Conservation (phyloP, 2,888 invertebrate genomes). For the Hoplodrina blanda region DNA sequence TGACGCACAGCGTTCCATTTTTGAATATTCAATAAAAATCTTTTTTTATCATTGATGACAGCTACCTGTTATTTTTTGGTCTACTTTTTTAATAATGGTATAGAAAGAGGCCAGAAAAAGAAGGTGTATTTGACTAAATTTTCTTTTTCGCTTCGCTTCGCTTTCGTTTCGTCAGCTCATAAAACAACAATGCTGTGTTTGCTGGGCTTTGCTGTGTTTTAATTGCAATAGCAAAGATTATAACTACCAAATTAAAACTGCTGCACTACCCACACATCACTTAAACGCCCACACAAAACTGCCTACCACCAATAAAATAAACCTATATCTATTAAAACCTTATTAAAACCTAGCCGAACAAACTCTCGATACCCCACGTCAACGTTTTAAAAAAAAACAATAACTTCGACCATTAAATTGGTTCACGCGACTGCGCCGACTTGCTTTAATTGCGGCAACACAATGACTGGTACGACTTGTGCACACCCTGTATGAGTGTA, state of each 20-base stretch:
- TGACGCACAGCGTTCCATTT: constrained; percentile 48
- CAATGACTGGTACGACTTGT: constrained; percentile 71
- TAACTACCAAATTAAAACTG: constrained; percentile 1
- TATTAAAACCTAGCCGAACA: constrained; percentile 47
- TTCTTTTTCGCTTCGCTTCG: neutral
- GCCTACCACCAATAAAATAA: constrained; percentile 22
- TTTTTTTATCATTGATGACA: constrained; percentile 15
- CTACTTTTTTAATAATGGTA: constrained; percentile 1
- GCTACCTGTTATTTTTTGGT: constrained; percentile 27
- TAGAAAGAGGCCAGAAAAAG: neutral
- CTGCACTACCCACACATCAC: neutral
- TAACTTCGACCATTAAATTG: constrained; percentile 88
- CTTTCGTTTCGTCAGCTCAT: too few species aligned
- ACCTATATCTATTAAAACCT: constrained; percentile 55
- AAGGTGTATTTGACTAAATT: neutral
- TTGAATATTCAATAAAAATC: constrained; percentile 30
- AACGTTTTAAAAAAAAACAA: constrained; percentile 82
- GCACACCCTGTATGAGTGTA: constrained; percentile 51
- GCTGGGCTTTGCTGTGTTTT: too few species aligned
- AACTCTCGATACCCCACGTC: constrained; percentile 60
- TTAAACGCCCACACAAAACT: neutral
- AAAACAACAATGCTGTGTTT: too few species aligned
- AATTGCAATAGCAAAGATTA: neutral
- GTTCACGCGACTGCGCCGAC: constrained; percentile 82
- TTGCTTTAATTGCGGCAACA: constrained; percentile 83